These are phyloP conservation scores for Protobothrops flavoviridis DNA, from an alignment of 2,113 vertebrate genomes.

Conservation along the genomic window DNA sequence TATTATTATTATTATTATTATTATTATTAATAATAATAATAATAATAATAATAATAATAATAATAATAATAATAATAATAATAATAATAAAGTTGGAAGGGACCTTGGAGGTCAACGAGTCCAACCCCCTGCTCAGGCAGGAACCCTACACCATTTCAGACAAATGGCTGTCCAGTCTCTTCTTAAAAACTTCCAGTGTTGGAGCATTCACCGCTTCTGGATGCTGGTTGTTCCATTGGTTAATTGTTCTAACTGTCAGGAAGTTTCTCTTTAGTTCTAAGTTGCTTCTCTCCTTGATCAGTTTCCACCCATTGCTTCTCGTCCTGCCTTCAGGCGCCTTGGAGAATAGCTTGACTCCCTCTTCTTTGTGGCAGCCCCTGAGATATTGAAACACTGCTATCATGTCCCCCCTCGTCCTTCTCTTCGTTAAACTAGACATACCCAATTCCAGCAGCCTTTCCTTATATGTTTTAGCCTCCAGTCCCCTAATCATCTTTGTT, in stretches of 20 bases:
- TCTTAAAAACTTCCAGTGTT: not conserved
- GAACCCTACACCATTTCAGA: not conserved
- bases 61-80: too few relatives aligned
- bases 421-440: not conserved
- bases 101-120: not conserved
- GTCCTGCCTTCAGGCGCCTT: not conserved
- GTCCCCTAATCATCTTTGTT: too few relatives aligned
- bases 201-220: not conserved
- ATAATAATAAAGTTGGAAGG: not conserved
- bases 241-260: not conserved
- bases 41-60: too few relatives aligned
- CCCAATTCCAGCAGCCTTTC: not conserved
- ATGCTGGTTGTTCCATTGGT: not conserved
- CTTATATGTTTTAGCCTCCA: too few relatives aligned
- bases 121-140: not conserved
- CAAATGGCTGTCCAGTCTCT: not conserved
- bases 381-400: not conserved
- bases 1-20: too few relatives aligned
- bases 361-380: not conserved
- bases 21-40: too few relatives aligned
- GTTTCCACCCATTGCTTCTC: not conserved
- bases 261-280: not conserved
- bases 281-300: not conserved
- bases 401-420: too few relatives aligned
- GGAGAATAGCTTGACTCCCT: not conserved